Evolutionary conservation across 2,888 invertebrate genomes (phyloP), one percentile per base, ranked within the genome.

Genomic region (Epiblema foenella): DNA sequence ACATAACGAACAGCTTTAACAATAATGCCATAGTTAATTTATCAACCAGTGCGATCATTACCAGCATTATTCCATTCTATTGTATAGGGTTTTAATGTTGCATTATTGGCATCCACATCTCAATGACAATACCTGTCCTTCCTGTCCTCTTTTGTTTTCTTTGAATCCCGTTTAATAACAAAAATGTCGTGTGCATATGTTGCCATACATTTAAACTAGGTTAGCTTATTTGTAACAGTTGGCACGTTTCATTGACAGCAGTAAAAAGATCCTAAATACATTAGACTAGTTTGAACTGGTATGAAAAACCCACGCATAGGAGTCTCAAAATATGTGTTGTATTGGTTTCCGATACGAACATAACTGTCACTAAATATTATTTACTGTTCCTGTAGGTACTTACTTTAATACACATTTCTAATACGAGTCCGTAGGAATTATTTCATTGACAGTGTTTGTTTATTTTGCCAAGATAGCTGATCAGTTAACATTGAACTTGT

Each of bases 201-300:
- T 18, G 57, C 60, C 64, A 73, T 73, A 70, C 29, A 46, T 10
- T 60, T 18, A 57, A 77, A 70, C 62, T 77, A 79, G 86, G 87
- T 85, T 86, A 87, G 78, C 80, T 84, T 85, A 83, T 84, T 85
- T 83, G 86, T 87, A 86, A 85, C 81, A 83, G 84, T 89, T 90
- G 90, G 91, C 91, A 90, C 89, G 87, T 85, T 81, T 77, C 87
- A 85, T 86, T 87, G 89, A 86, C 83, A 83, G 76, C 79, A 79
- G 82, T 83, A 83, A 78, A 70, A 56, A 37, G 62, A 67, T 67
- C 62, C 37, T 81, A 89, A 91, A 90, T 91, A 91, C 89, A 87
- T 81, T 24, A 79, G 77, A 76, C 81, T 82, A 79, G 82, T 81
- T 78, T 79, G 79, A 79, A 78, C 79, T 75, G 76, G 82, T 82